phyloP scores from a whole-genome alignment of 2,797 vertebrate genomes.

The Eospalax fontanierii region DNA sequence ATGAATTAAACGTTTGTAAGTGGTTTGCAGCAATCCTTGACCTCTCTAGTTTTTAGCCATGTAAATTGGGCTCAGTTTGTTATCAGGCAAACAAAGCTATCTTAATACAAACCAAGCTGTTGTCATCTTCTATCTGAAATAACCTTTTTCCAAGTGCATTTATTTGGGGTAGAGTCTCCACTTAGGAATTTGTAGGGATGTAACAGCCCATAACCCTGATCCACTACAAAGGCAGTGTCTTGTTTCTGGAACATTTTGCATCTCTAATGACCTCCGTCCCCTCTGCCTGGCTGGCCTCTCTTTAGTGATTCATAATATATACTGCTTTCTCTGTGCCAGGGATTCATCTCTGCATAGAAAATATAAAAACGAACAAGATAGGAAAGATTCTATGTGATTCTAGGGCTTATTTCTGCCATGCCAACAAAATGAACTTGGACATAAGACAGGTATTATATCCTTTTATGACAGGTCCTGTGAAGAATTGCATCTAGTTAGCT shows the following conservation, averaged over 20 bases:
- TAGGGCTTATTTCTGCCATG: not conserved
- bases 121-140: not conserved
- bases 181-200: not conserved
- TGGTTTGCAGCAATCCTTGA: not conserved
- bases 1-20: not conserved
- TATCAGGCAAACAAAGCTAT: not conserved
- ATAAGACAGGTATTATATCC: not conserved
- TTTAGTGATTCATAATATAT: not conserved
- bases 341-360: not conserved
- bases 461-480: not conserved
- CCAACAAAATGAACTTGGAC: not conserved
- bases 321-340: not conserved
- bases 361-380: not conserved
- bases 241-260: not conserved
- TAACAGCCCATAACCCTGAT: fast-evolving
- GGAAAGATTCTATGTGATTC: not conserved
- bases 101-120: not conserved
- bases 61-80: not conserved
- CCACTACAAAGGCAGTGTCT: not conserved
- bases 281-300: not conserved
- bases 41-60: not conserved
- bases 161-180: not conserved
- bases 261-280: not conserved
- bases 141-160: not conserved
- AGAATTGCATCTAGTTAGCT: not conserved